These are phyloP conservation scores for Eustalomyia histrio DNA, from an alignment of 2,888 invertebrate species.

Conservation along the genomic window DNA sequence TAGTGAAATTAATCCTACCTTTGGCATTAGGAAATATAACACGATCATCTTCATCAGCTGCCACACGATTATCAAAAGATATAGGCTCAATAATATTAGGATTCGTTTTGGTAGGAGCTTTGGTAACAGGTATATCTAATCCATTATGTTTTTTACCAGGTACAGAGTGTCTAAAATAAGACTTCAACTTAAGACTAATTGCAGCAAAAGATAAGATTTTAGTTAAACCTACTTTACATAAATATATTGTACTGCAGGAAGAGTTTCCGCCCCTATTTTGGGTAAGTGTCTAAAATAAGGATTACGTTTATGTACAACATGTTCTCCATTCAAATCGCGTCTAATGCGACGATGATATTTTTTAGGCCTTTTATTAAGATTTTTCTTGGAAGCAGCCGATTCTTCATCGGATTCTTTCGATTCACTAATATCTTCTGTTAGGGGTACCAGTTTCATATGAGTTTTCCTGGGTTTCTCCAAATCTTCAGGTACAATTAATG, in stretches of 20 bases:
- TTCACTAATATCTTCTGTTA: conserved; percentile 44
- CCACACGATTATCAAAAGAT: conserved; percentile 64
- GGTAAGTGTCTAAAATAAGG: conserved; percentile 58
- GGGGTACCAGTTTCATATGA: conserved; percentile 44
- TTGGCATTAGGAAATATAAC: conserved; percentile 65
- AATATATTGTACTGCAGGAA: conserved; percentile 32
- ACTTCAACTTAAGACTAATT: neutral
- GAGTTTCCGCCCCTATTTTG: conserved; percentile 9
- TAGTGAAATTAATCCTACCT: conserved; percentile 12
- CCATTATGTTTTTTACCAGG: conserved; percentile 64
- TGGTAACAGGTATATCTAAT: conserved; percentile 44
- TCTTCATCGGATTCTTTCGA: conserved; percentile 66
- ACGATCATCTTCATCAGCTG: conserved; percentile 67
- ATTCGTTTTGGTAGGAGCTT: neutral
- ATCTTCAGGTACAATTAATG: conserved; percentile 68
- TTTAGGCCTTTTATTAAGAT: conserved; percentile 71
- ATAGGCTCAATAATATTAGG: conserved; percentile 5
- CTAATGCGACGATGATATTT: conserved; percentile 72
- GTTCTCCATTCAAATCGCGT: conserved; percentile 67
- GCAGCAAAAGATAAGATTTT: too few species aligned
- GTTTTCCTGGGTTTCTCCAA: conserved; percentile 41
- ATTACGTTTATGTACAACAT: conserved; percentile 63
- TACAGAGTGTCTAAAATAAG: conserved; percentile 59
- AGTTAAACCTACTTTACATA: conserved; percentile 54
- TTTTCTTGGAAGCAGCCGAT: neutral